Evolutionary conservation across 2,797 vertebrate genomes (phyloP).

Genomic region (Rhinogobio ventralis): DNA sequence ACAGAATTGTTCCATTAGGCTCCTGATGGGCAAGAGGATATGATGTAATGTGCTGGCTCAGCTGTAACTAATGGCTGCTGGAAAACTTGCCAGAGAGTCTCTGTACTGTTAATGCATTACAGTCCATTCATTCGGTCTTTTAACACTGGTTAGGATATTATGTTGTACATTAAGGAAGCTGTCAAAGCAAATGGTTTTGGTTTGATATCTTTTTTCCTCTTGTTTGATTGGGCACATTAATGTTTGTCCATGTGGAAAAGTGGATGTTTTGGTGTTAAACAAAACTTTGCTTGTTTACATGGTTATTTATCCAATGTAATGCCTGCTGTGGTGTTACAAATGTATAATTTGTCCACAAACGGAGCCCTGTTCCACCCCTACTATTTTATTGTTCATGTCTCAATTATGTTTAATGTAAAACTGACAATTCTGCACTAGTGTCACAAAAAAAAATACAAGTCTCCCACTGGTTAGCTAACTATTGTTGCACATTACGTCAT

Average conservation of each 20-base stretch:
- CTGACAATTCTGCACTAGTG: background rate
- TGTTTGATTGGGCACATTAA: background rate
- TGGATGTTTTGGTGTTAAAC: background rate
- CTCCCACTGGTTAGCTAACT: background rate
- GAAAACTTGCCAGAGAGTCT: constrained; percentile 32
- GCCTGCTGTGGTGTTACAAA: background rate
- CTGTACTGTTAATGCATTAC: constrained; percentile 41
- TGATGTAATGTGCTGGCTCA: constrained; percentile 49
- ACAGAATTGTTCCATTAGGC: constrained; percentile 21
- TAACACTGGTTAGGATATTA: constrained; percentile 20
- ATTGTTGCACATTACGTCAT: no score
- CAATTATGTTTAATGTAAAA: background rate
- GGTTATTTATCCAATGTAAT: background rate
- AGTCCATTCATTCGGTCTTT: constrained; percentile 45
- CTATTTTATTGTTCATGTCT: background rate
- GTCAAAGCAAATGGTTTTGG: constrained; percentile 32
- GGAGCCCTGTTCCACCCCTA: background rate
- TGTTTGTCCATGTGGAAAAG: background rate
- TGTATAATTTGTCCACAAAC: background rate
- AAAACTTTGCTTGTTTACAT: background rate
- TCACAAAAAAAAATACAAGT: background rate
- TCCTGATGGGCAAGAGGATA: constrained; percentile 39
- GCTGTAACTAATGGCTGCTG: constrained; percentile 51
- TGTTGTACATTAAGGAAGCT: constrained; percentile 32
- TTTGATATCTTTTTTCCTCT: constrained; percentile 39